Evolutionary conservation across 2,797 vertebrate species (phyloP), one percentile per base, ranked within the genome.

Genomic region (Dicrostonyx torquatus): DNA sequence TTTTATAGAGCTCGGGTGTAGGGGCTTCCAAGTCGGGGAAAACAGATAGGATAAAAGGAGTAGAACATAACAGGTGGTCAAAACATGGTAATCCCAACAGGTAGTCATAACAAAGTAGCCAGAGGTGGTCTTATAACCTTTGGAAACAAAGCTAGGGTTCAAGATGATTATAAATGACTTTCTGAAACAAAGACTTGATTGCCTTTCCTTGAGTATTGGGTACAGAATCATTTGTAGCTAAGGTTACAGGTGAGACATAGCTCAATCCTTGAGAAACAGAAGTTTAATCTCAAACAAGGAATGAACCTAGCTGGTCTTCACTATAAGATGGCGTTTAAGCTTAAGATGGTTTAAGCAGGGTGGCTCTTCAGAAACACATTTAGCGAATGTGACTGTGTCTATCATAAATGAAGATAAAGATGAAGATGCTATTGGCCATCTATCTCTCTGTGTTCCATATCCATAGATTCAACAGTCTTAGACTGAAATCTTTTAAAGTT

Each of bases 341-440:
- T 45, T 62, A 83, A 43, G 26, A 45, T 62, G 26, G 14, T 58
- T 58, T 58, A 83, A 17, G 37, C 80, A 45, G 79, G 26, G 15
- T 45, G 58, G 79, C 9, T 62, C 79, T 83, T n/a, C 73, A 88
- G 73, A 86, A 75, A 92, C 34, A 92, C 55, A 20, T 93, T 76
- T 58, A 22, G 10, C 34, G 86, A 92, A 79, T 87, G 17, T 43
- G 43, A 96, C 75, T 58, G 18, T 72, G 18, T 68, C 50, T 93
- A 80, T 37, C 64, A 60, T 22, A 90, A 37, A 72, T 13, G 24
- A 66, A 93, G 60, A 66, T 24, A 76, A 78, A 78, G n/a, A 58
- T 58, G 20, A 58, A 40, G 18, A 70, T 31, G 86, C 20, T 55
- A 0, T n/a, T 66, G 37, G 14, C 2, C 5, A 0, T 66, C 48